A percentile compares a stretch with the other conserved stretches of the same genome.
These are phyloP conservation scores for Grallaria varia DNA, from an alignment of 2,113 vertebrate species.

Conservation along the genomic window DNA sequence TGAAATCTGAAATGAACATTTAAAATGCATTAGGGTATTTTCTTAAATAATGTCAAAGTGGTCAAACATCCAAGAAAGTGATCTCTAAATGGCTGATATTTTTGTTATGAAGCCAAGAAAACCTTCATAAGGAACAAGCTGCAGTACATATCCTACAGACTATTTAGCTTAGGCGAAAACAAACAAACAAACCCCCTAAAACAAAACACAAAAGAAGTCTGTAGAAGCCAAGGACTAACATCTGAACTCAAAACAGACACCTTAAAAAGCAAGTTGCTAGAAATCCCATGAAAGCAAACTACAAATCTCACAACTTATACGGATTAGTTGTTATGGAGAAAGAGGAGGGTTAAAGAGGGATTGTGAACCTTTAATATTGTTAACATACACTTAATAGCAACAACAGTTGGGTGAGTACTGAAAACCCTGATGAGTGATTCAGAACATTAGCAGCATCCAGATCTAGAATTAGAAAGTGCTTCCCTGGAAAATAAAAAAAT, in stretches of 20 bases:
- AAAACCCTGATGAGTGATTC: background rate
- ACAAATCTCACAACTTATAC: background rate
- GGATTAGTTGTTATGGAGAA: background rate
- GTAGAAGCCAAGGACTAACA: background rate
- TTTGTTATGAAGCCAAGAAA: background rate
- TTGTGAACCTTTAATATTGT: background rate
- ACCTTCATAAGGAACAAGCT: background rate
- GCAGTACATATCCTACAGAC: background rate
- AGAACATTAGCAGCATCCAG: background rate
- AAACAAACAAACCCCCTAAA: background rate
- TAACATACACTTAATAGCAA: background rate
- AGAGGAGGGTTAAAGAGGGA: background rate
- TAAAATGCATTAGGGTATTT: background rate
- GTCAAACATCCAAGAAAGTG: background rate
- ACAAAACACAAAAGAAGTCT: background rate
- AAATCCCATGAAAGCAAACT: background rate
- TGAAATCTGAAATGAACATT: constrained; percentile 60
- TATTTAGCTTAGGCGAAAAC: background rate
- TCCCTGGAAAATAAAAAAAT: background rate
- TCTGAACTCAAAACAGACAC: background rate
- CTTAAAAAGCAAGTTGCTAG: background rate
- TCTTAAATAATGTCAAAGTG: background rate
- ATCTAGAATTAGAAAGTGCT: background rate
- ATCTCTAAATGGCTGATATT: background rate
- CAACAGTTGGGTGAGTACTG: background rate